Base-by-base conservation (phyloP, 2,113 vertebrate genomes). In the Equus quagga region DNA sequence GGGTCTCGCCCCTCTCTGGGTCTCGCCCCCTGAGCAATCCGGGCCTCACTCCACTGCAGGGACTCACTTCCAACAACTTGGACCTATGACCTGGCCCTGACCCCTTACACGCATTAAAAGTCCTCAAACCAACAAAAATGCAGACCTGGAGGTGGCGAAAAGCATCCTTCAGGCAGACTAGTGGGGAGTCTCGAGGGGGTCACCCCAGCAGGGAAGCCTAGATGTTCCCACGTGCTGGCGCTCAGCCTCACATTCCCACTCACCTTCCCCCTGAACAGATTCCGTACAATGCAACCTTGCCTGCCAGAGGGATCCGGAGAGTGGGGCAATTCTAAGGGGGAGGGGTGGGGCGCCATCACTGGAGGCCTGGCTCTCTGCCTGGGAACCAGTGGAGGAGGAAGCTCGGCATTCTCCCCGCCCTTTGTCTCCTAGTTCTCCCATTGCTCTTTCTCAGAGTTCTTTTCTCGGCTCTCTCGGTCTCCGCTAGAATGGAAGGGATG, bases 251-350 rank as follows among this genome's bases (percentile, higher is more conserved):
- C 54, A 41, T n/a, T 18, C 76, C 36, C 76, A 85, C 93, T 96
- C 91, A 95, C 95, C 85, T 96, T 78, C 31, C 78, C 81, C 81
- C 1, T 36, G 58, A 12, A 58, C 65, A 89, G 82, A 91, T 91
- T 83, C 73, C 36, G 36, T 72, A 95, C 85, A 91, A 89, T 2
- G 28, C 33, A 9, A 62, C 44, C 56, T 18, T 15, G 44, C 62
- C 56, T 0, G 23, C 76, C 70, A 18, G 33, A 88, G 8, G 41
- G 99, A 54, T 98, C 3, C 99, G 5, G 98, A 99, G 97, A 99
- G 99, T 96, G 97, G 99, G 26, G 98, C 98, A 72, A 82, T 51
- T 3, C 3, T 41, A 41, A 41, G 36, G 36, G 36, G 36, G 36
- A 41, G 6, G 64, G 78, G 73, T 44, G 60, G 41, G 82, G 36